Base-by-base conservation (phyloP, 23 tunicate species). In the Botrylloides violaceus region DNA sequence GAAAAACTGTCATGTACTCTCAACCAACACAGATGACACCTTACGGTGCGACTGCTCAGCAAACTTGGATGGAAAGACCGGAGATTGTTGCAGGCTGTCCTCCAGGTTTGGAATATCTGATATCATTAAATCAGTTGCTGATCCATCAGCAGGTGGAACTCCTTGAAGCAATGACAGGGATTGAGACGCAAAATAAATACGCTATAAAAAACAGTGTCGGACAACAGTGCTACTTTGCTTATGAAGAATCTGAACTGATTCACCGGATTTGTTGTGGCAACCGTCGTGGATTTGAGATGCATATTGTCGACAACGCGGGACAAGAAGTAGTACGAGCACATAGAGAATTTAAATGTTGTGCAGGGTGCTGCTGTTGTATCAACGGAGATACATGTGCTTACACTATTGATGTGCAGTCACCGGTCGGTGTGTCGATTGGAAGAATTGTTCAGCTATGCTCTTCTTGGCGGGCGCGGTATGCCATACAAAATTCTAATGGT, bases 111-210 rank as follows among this genome's bases (percentile, higher is more conserved):
- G 98, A 91, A 60, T 91, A 91, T 61, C 62, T 91, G 1, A 79
- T 84, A 36, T 79, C 79, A 28, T 71, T 91, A 19, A 92, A 91
- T 71, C 98, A 91, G 53, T 29, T 91, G 18, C 78, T 91, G 7
- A 66, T 91, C 23, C 90, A 91, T 58, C 98, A 91, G 50, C 92
- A 91, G 79, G 85, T 91, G 3, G 98, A 91, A 66, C 59, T 91
- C 3, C 71, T 91, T 47, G 98, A 91, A 75, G 71, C 71, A 31
- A 32, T 72, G 1, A 72, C 77, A 5, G 48, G 71, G 7, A 72
- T 72, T 20, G 74, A 68, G 26, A 68, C 58, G 0, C 35, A 2
- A 29, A 68, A 68, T 36, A 68, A 29, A 36, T 68, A 68, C 28
- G 74, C 74, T 12, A 43, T 68, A 31, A 68, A 68, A 36, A 68